A percentile compares a stretch with the other conserved stretches of the same genome.
phyloP scores from a whole-genome alignment of 1,140 invertebrate genomes.

The Cotesia glomerata region DNA sequence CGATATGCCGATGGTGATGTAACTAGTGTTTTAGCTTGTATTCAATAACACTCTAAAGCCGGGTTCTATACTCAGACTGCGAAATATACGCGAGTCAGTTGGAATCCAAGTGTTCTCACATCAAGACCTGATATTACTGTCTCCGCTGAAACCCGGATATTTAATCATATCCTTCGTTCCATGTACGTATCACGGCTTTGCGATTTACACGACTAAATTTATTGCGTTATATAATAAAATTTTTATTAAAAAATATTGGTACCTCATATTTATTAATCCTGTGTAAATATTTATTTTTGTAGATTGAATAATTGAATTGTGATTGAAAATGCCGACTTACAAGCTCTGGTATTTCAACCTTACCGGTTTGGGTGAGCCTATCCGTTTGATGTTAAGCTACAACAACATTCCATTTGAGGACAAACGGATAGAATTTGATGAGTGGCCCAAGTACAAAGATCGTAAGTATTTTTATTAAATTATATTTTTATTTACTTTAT shows the following conservation, averaged over 20 bases:
- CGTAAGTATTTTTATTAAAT: constrained; percentile 50
- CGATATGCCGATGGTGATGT: background rate
- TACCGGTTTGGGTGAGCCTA: constrained; percentile 68
- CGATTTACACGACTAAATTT: too few species aligned
- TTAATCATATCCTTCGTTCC: too few species aligned
- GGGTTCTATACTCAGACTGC: background rate
- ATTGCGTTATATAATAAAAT: too few species aligned
- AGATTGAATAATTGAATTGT: background rate
- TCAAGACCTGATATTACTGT: background rate
- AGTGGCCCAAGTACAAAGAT: constrained; percentile 57
- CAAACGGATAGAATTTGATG: constrained; percentile 54
- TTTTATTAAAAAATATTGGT: too few species aligned
- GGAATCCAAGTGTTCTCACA: background rate
- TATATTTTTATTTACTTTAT: background rate
- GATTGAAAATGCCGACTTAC: constrained; percentile 53
- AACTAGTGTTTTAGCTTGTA: background rate
- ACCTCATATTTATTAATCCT: too few species aligned
- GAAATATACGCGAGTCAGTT: background rate
- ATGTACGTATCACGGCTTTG: too few species aligned
- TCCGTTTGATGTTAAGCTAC: constrained; percentile 67
- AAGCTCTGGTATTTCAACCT: constrained; percentile 68
- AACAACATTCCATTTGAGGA: constrained; percentile 69
- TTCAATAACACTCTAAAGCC: background rate
- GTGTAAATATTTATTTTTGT: background rate
- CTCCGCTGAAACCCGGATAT: background rate